Evolutionary conservation across 2,888 invertebrate species (phyloP).

Genomic region (Lasiommata megera): DNA sequence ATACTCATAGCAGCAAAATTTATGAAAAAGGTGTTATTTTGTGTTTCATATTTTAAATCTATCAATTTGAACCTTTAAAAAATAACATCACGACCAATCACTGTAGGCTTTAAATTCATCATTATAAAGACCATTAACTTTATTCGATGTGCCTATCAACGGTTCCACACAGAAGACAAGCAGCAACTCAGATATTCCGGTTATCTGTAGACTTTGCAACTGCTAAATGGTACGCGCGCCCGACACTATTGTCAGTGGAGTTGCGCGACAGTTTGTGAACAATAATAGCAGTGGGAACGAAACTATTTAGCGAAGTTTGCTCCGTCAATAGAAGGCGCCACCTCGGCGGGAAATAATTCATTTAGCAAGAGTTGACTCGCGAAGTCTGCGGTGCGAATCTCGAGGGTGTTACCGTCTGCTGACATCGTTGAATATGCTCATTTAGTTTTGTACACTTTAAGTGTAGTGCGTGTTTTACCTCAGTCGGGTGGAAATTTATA

Average conservation of each 20-base stretch:
- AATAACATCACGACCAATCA: too few species aligned
- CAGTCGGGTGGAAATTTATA: neutral
- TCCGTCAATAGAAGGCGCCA: slow-evolving; percentile 74
- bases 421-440: slow-evolving; percentile 43
- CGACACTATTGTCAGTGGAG: slow-evolving; percentile 58
- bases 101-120: too few species aligned
- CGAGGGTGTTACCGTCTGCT: slow-evolving; percentile 41
- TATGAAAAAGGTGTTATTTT: too few species aligned
- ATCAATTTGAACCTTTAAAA: too few species aligned
- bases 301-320: slow-evolving; percentile 77
- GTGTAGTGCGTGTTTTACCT: neutral
- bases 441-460: slow-evolving; percentile 36
- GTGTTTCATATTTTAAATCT: too few species aligned
- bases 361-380: slow-evolving; percentile 68
- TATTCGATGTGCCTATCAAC: neutral
- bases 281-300: slow-evolving; percentile 75
- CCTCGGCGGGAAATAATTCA: slow-evolving; percentile 73
- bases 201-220: slow-evolving; percentile 27
- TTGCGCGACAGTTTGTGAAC: slow-evolving; percentile 70
- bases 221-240: slow-evolving; percentile 38
- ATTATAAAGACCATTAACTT: slow-evolving; percentile 4
- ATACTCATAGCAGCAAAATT: too few species aligned
- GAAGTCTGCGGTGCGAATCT: slow-evolving; percentile 49
- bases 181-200: slow-evolving; percentile 16
- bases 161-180: neutral